A percentile compares a stretch with the other conserved stretches of the same genome.
These are phyloP conservation scores for Perca schrenkii DNA, from an alignment of 2,113 vertebrate genomes.

Conservation along the genomic window DNA sequence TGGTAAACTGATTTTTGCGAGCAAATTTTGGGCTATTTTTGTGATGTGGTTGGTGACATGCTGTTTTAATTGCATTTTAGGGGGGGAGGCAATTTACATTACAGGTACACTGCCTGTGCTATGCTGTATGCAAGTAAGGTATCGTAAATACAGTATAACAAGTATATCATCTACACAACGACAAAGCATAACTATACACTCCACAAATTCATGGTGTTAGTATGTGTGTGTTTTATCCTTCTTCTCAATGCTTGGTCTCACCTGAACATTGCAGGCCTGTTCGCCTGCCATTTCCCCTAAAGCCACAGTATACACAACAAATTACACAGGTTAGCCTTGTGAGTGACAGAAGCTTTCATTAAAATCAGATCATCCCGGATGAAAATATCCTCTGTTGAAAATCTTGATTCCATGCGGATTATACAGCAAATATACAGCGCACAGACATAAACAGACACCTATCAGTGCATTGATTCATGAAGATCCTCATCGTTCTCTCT, in stretches of 20 bases:
- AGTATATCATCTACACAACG: neutral
- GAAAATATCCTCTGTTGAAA: slow-evolving; percentile 81
- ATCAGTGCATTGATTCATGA: slow-evolving; percentile 72
- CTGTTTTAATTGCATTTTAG: slow-evolving; percentile 26
- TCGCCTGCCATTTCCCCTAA: slow-evolving; percentile 70
- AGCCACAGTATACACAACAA: slow-evolving; percentile 69
- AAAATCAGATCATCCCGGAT: slow-evolving; percentile 80
- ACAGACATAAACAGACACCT: slow-evolving; percentile 72
- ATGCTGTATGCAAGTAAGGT: neutral
- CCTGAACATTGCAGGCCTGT: slow-evolving; percentile 72
- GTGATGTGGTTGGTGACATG: slow-evolving; percentile 15
- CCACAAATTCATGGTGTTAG: neutral
- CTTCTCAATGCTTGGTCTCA: slow-evolving; percentile 56
- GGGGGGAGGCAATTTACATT: neutral
- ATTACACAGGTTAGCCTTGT: slow-evolving; percentile 73
- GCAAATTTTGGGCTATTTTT: slow-evolving; percentile 35
- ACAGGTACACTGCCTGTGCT: slow-evolving; percentile 5
- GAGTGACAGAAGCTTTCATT: slow-evolving; percentile 85
- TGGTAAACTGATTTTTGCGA: slow-evolving; percentile 30
- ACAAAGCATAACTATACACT: neutral
- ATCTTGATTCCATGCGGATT: slow-evolving; percentile 78
- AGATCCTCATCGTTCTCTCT: slow-evolving; percentile 61
- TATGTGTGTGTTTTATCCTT: slow-evolving; percentile 31
- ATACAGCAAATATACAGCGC: slow-evolving; percentile 72
- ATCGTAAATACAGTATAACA: neutral